These are phyloP conservation scores for Hirtodrosophila confusa DNA, from an alignment of 2,888 invertebrate genomes.

Conservation along the genomic window DNA sequence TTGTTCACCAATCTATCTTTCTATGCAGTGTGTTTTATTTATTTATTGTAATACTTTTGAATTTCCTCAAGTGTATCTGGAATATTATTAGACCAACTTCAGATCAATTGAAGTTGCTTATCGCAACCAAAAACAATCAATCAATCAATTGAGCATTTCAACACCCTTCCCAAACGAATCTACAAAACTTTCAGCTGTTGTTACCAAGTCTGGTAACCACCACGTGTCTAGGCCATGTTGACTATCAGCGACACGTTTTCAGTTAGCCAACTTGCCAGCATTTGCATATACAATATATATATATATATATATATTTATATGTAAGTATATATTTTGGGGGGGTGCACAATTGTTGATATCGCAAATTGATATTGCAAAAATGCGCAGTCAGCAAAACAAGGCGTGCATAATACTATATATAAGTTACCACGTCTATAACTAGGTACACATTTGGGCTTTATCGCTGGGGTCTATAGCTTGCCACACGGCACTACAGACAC, in stretches of 20 bases:
- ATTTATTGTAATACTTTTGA: too few species aligned
- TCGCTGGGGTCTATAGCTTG: conserved; percentile 20
- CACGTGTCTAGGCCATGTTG: conserved; percentile 63
- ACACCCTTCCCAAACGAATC: not conserved
- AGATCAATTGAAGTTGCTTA: conserved; percentile 16
- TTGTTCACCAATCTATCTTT: too few species aligned
- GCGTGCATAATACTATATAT: conserved; percentile 8
- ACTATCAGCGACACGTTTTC: conserved; percentile 57
- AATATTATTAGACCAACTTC: conserved; percentile 10
- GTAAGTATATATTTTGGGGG: conserved; percentile 1
- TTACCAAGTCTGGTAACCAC: conserved; percentile 20
- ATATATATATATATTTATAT: not conserved
- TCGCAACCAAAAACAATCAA: conserved; percentile 5
- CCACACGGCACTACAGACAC: conserved; percentile 61
- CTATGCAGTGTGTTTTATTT: too few species aligned
- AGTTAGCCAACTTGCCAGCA: conserved; percentile 15
- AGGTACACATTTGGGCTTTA: conserved; percentile 3
- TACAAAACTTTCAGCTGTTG: conserved; percentile 4
- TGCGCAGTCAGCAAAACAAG: conserved; percentile 55
- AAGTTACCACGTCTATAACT: conserved; percentile 23
- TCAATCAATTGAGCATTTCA: conserved; percentile 20
- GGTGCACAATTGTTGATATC: conserved; percentile 36
- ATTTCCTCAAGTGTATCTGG: too few species aligned
- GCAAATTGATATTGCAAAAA: conserved; percentile 37
- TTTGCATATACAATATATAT: too few species aligned